These are phyloP conservation scores for Drosophila rufa DNA, from an alignment of 1,140 invertebrate genomes.

Conservation along the genomic window DNA sequence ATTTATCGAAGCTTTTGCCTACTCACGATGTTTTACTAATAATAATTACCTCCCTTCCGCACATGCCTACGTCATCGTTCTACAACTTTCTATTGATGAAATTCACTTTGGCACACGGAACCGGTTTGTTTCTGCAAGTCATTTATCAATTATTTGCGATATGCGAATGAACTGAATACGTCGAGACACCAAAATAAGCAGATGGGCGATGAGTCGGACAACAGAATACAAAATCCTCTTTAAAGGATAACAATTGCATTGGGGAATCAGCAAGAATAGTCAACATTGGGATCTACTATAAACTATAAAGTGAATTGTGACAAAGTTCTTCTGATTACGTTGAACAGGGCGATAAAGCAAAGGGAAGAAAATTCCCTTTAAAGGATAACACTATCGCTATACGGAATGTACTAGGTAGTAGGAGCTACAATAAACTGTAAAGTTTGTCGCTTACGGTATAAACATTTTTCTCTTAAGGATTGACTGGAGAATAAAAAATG, in stretches of 20 bases:
- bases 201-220: background rate
- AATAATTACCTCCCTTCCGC: background rate
- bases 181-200: background rate
- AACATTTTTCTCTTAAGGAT: no score
- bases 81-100: conserved; percentile 64
- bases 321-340: no score
- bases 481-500: background rate
- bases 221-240: background rate
- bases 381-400: background rate
- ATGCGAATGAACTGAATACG: conserved; percentile 33
- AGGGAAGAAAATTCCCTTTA: background rate
- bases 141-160: conserved; percentile 50
- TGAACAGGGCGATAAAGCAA: no score
- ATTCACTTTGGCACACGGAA: conserved; percentile 33
- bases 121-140: conserved; percentile 42
- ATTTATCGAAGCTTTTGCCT: conserved; percentile 24
- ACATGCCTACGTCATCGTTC: conserved; percentile 55
- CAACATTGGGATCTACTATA: background rate
- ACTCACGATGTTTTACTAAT: conserved; percentile 6
- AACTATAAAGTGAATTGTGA: background rate
- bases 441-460: no score
- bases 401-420: no score
- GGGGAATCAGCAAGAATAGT: no score
- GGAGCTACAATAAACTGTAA: no score
- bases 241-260: background rate